Evolutionary conservation across 2,113 vertebrate genomes (phyloP).

Genomic region (Pseudopodoces humilis): DNA sequence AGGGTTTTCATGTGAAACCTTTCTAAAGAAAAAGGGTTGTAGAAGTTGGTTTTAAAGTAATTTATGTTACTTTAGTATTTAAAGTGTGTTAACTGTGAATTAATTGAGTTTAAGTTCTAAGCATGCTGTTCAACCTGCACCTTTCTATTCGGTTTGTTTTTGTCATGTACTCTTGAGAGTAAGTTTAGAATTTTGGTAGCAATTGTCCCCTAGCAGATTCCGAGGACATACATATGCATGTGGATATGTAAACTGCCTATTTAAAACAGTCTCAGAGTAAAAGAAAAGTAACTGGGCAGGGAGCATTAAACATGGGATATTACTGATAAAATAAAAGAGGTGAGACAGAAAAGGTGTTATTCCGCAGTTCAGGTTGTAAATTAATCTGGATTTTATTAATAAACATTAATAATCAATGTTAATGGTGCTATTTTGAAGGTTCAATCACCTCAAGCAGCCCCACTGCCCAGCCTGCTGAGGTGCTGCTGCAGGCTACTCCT

Average conservation of each 20-base stretch:
- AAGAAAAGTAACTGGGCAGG: background rate
- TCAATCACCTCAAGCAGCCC: constrained; percentile 99
- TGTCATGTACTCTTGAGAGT: background rate
- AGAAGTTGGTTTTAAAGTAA: background rate
- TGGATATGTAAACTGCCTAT: background rate
- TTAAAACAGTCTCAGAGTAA: background rate
- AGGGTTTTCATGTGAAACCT: background rate
- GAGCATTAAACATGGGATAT: background rate
- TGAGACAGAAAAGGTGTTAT: background rate
- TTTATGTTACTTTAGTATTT: background rate
- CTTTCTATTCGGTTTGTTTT: background rate
- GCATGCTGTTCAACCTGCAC: background rate
- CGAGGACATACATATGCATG: rapidly evolving
- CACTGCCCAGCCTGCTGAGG: constrained; percentile 96
- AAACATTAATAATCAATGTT: background rate
- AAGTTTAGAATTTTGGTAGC: background rate
- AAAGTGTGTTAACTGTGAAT: background rate
- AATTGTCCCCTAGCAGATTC: background rate
- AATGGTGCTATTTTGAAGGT: constrained; percentile 73
- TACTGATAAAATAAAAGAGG: background rate
- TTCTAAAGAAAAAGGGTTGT: background rate
- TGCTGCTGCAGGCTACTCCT: constrained; percentile 94
- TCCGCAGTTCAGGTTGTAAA: background rate
- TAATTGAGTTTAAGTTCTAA: background rate
- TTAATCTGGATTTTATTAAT: background rate